Conservation (phyloP, 2,113 vertebrate species). For the Cyprinus carpio region DNA sequence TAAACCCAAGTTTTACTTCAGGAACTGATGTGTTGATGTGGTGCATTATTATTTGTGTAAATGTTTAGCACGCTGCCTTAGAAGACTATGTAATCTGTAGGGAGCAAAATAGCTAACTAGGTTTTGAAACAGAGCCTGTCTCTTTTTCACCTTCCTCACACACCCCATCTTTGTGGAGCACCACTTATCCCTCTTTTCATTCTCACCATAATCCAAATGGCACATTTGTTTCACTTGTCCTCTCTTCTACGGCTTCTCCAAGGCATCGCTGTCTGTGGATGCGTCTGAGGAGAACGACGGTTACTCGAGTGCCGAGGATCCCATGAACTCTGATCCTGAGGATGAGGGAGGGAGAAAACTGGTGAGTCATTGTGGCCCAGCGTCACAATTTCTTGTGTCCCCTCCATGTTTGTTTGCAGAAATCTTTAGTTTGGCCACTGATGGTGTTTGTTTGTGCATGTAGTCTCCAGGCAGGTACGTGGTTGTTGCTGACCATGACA, state of each 20-base stretch:
- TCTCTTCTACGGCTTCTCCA: conserved; percentile 81
- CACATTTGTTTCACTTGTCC: not conserved
- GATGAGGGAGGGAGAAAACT: conserved; percentile 86
- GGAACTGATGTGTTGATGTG: no score
- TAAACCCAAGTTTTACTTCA: no score
- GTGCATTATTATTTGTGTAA: no score
- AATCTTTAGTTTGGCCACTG: not conserved
- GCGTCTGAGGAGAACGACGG: conserved; percentile 88
- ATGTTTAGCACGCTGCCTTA: no score
- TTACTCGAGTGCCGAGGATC: conserved; percentile 92
- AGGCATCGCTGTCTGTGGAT: conserved; percentile 82
- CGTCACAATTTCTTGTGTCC: no score
- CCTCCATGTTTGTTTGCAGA: not conserved
- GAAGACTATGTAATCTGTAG: no score
- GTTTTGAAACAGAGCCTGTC: not conserved
- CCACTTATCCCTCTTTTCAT: not conserved
- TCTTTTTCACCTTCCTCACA: not conserved
- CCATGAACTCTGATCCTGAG: conserved; percentile 90
- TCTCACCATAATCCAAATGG: not conserved
- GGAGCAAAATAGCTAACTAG: not conserved
- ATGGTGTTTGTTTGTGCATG: conserved; percentile 15
- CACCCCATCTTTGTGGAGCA: not conserved
- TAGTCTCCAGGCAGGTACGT: conserved; percentile 89
- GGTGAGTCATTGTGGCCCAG: conserved; percentile 72
- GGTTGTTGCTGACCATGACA: conserved; percentile 79